Evolutionary conservation across 1,140 invertebrate species (phyloP), one percentile per base, ranked within the genome.

Genomic region (Leptestheria dahalacensis): DNA sequence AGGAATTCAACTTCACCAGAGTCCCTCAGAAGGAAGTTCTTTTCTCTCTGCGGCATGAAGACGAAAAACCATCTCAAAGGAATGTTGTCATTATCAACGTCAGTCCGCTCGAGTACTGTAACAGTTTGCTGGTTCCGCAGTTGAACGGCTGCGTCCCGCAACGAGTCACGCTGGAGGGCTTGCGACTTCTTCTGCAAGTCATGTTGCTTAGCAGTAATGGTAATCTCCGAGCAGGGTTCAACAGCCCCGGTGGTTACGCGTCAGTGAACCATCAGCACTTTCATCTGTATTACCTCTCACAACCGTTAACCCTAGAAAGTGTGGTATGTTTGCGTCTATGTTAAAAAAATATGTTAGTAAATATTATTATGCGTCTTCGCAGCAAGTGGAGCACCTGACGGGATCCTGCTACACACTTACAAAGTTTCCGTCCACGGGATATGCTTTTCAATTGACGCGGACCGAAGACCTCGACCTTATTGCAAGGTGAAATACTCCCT

Each of bases 221-320:
- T 55, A 69, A 75, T 66, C 71, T 86, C 9, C 74, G 82, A 58
- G 70, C 84, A 48, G 78, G 77, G 28, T 88, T 85, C 67, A 90
- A 90, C 71, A 82, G 84, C 67, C 70, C 88, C 23, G 84, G 85
- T 73, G 86, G 79, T 20, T 78, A 79, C 70, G 84, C 86, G 47
- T 87, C 85, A 26, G 83, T 90, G 0, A 89, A 89, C 72, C 86
- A 89, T 72, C 75, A 84, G 33, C 86, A 90, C 67, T 82, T 80
- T 68, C 86, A 89, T 72, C 67, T 82, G 1, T 85, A 84, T 67
- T 81, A 86, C 65, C 71, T 86, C 46, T 72, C 78, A 28, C 67
- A 78, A 46, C 70, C 72, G 51, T 75, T 88, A 63, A 74, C 77
- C 56, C 71, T 85, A 9, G 85, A 88, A 73, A 72, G 66, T 65